Evolutionary conservation across 2,888 invertebrate genomes (phyloP), one percentile per base, ranked within the genome.

Genomic region (Muschampia plurimacula): DNA sequence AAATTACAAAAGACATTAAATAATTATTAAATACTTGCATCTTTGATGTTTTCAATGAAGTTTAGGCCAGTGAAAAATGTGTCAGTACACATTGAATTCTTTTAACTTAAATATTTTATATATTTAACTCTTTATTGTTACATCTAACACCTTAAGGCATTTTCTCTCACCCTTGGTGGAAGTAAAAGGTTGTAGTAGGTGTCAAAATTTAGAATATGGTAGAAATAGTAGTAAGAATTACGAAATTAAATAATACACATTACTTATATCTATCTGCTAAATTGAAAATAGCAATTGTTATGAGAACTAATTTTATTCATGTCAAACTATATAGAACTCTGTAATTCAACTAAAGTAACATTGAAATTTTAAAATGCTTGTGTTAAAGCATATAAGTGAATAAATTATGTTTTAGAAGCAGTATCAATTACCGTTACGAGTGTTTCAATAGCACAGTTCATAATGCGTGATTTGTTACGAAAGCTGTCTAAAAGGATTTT

Each of bases 201-300:
- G 32, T 32, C 32, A 32, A 32, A 32, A 32, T 32, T 32, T 3
- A 32, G 32, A 32, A 32, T 32, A 32, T 32, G 1, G 32, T 32
- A 32, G 22, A 32, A 32, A 32, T 32, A 32, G 32, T 32, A 32
- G 32, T 32, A 32, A 32, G 32, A 41, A 41, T 6, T 7, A 41
- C 5, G 41, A 41, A 41, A 41, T 6, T 1, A 41, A 41, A 41
- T 8, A 41, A 6, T 9, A 41, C 41, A 41, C 41, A 41, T 5
- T 41, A 6, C 41, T 41, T 41, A 41, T 5, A 41, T 41, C 9
- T 41, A 6, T 9, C 41, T 6, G 7, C 41, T 55, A 55, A 13
- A 55, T 59, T 10, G 32, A 59, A 59, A 28, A 64, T 64, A 64
- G 64, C 64, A 64, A 64, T 64, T 64, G 64, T 64, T 46, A 13